phyloP scores from a whole-genome alignment of 2,113 vertebrate species.

The Epinephelus moara region DNA sequence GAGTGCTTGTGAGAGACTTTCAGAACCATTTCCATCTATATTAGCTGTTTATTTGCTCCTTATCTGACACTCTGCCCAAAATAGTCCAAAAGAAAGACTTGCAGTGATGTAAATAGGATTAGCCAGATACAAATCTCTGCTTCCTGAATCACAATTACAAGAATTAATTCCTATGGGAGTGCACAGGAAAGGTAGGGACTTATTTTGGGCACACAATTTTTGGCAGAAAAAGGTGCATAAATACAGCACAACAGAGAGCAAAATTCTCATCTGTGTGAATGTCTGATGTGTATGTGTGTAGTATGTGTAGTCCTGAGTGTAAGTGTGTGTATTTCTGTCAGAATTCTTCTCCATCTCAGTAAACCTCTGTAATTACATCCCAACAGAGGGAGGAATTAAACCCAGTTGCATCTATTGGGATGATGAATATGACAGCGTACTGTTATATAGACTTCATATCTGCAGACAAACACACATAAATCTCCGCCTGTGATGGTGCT shows the following conservation, averaged over 20 bases:
- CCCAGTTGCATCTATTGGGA: constrained; percentile 75
- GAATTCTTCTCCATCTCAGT: constrained; percentile 79
- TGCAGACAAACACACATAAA: constrained; percentile 82
- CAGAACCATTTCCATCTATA: constrained; percentile 48
- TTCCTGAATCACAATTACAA: constrained; percentile 67
- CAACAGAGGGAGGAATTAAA: constrained; percentile 80
- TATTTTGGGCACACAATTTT: constrained; percentile 51
- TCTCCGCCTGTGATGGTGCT: constrained; percentile 74
- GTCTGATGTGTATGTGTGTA: constrained; percentile 13
- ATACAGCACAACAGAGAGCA: constrained; percentile 39
- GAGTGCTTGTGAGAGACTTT: constrained; percentile 46
- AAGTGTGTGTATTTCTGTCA: constrained; percentile 61
- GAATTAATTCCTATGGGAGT: constrained; percentile 38
- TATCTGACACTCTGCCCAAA: constrained; percentile 50
- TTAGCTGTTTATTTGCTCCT: constrained; percentile 61
- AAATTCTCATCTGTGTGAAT: constrained; percentile 39
- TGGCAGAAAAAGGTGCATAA: constrained; percentile 28
- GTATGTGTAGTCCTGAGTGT: constrained; percentile 26
- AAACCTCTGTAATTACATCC: constrained; percentile 82
- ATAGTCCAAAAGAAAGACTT: constrained; percentile 54
- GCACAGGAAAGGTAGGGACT: constrained; percentile 17
- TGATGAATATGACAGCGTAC: constrained; percentile 80
- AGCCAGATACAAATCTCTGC: constrained; percentile 59
- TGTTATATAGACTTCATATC: constrained; percentile 82
- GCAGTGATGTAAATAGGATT: constrained; percentile 59